Percentiles rank a stretch among this genome's conserved stretches.
These are phyloP conservation scores for Eleutherodactylus coqui DNA, from an alignment of 2,797 vertebrate species.

Conservation along the genomic window DNA sequence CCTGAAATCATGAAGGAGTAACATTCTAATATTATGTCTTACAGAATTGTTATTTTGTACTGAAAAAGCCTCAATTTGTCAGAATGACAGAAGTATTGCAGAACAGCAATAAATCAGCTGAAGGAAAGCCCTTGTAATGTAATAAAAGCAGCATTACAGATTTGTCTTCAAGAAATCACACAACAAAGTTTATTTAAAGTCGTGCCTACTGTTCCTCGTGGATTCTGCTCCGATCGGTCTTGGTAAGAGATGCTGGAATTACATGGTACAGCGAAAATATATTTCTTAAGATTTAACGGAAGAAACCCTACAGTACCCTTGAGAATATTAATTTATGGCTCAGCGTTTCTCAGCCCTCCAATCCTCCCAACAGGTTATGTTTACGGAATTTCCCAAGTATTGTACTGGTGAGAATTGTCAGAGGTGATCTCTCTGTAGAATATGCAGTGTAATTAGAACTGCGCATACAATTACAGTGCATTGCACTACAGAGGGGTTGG, in stretches of 20 bases:
- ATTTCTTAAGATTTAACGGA: no score
- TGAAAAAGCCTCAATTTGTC: not conserved
- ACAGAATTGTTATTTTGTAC: not conserved
- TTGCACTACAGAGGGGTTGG: no score
- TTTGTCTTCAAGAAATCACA: not conserved
- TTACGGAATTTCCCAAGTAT: no score
- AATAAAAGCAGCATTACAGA: not conserved
- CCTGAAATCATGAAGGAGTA: not conserved
- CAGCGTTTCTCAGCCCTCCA: no score
- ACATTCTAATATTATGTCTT: not conserved
- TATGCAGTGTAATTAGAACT: no score
- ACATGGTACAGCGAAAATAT: not conserved
- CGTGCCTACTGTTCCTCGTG: not conserved
- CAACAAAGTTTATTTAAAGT: not conserved
- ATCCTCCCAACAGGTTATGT: no score
- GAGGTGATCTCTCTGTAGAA: no score
- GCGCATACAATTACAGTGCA: no score
- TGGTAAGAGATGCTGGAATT: not conserved
- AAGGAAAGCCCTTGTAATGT: not conserved
- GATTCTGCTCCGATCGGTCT: not conserved
- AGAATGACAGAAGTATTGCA: constrained; percentile 4
- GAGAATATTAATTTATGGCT: no score
- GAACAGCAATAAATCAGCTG: not conserved
- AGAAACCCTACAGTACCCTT: no score
- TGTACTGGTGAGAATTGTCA: no score